Evolutionary conservation across 2,113 vertebrate species (phyloP).

Genomic region (Miniopterus natalensis): DNA sequence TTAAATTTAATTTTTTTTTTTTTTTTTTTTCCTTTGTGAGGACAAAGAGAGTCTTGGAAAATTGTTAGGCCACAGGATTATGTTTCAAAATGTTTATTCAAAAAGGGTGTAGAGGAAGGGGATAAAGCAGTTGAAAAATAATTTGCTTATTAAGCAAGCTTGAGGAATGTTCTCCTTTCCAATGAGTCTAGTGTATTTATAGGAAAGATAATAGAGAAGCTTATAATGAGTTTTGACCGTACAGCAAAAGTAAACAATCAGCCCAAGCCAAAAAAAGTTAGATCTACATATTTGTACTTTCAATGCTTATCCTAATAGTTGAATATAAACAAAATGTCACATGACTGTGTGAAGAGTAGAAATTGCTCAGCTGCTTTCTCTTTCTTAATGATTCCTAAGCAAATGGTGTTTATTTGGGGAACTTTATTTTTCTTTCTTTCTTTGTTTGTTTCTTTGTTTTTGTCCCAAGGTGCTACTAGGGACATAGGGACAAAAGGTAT

Average conservation of each 20-base stretch:
- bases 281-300: slow-evolving; percentile 9
- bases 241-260: slow-evolving; percentile 75
- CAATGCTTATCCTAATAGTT: background rate
- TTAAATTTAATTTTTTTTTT: background rate
- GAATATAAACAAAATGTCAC: slow-evolving; percentile 40
- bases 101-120: slow-evolving; percentile 16
- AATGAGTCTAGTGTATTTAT: slow-evolving; percentile 44
- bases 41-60: slow-evolving; percentile 78
- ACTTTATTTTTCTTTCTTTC: slow-evolving; percentile 55
- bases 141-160: slow-evolving; percentile 67
- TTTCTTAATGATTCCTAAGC: slow-evolving; percentile 52
- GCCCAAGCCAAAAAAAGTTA: slow-evolving; percentile 46
- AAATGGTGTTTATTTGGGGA: slow-evolving; percentile 37
- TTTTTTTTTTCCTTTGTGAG: slow-evolving; percentile 70
- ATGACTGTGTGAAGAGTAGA: background rate
- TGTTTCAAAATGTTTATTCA: slow-evolving; percentile 73
- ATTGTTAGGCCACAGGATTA: slow-evolving; percentile 36
- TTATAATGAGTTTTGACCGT: slow-evolving; percentile 54
- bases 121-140: slow-evolving; percentile 66
- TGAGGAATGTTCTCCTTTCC: slow-evolving; percentile 72
- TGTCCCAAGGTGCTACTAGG: background rate
- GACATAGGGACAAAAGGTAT: slow-evolving; percentile 47
- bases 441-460: background rate
- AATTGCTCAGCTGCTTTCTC: background rate
- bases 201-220: slow-evolving; percentile 67